Base-by-base conservation (phyloP, 2,888 invertebrate species). In the Caenorhabditis doughertyi region DNA sequence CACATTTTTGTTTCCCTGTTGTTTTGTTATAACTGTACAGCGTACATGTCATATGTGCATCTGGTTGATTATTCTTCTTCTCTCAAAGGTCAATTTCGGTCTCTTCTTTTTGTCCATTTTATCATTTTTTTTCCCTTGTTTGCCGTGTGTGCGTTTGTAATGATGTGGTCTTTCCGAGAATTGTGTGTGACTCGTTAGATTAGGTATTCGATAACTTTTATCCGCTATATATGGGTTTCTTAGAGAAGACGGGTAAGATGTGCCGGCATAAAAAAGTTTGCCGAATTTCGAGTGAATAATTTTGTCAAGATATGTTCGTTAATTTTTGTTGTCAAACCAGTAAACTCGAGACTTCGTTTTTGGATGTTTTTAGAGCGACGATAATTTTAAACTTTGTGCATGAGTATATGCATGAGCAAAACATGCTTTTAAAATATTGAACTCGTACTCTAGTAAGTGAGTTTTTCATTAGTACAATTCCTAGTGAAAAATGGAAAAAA, bases 251-350 rank as follows among this genome's bases (percentile, higher is more conserved):
- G 35, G 9, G 35, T 35, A 42, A 3, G 16, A 39, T 5, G 3
- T 16, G 39, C 39, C 39, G 39, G 11, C 39, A 39, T 39, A 39
- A 13, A 3, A 39, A n/a, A n/a, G n/a, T 16, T 39, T 39, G 2
- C 39, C 16, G 3, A 13, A 4, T 9, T 39, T 39, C 39, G 16
- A 39, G 13, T 8, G 13, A 4, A 39, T 39, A 3, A 4, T 9
- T 39, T 39, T 39, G 4, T 39, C 39, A 39, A 39, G 13, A 56
- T 56, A 32, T 18, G 9, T 53, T 56, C 32, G 18, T n/a, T n/a
- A n/a, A n/a, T n/a, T n/a, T 55, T 42, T 39, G 39, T 21, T 53
- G 72, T 72, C 62, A 62, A n/a, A n/a, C n/a, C n/a, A n/a, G n/a
- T n/a, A n/a, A n/a, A n/a, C n/a, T n/a, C n/a, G n/a, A n/a, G n/a